Evolutionary conservation across 2,888 invertebrate genomes (phyloP).

Genomic region (Lagria hirta): DNA sequence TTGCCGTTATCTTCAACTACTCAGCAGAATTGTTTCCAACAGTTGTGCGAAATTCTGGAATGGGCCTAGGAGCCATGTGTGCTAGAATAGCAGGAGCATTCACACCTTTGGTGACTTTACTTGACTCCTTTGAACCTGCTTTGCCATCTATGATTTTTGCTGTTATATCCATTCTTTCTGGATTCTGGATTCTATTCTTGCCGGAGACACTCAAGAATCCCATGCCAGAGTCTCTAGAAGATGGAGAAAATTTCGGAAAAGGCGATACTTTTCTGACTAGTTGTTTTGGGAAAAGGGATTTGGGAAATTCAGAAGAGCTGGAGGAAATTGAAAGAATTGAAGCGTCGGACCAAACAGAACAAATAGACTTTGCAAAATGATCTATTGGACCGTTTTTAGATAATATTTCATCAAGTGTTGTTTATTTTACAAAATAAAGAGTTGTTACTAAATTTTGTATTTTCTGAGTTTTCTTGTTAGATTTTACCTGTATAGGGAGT

Average conservation of each 20-base stretch:
- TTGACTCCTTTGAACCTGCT: conserved; percentile 78
- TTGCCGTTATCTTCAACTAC: conserved; percentile 84
- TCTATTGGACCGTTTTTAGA: too few species aligned
- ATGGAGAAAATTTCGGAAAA: conserved; percentile 80
- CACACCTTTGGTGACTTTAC: conserved; percentile 74
- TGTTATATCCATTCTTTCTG: conserved; percentile 70
- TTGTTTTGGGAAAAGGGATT: conserved; percentile 60
- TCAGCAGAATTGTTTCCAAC: conserved; percentile 87
- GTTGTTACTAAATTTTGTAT: too few species aligned
- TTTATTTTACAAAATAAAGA: too few species aligned
- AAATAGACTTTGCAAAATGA: too few species aligned
- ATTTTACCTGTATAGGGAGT: too few species aligned
- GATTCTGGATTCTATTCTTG: conserved; percentile 70
- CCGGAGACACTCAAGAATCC: conserved; percentile 82
- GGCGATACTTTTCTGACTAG: conserved; percentile 78
- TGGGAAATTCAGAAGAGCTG: conserved; percentile 24
- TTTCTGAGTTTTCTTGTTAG: too few species aligned
- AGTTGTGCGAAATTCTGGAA: conserved; percentile 78
- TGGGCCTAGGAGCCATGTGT: conserved; percentile 84
- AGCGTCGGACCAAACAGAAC: conserved; percentile 60
- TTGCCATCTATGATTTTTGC: conserved; percentile 79
- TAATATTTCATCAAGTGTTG: too few species aligned
- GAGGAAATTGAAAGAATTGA: conserved; percentile 16
- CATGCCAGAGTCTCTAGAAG: conserved; percentile 80
- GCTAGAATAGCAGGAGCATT: conserved; percentile 80